Base-by-base conservation (phyloP, 2,888 invertebrate species). In the Sphecodes monilicornis region DNA sequence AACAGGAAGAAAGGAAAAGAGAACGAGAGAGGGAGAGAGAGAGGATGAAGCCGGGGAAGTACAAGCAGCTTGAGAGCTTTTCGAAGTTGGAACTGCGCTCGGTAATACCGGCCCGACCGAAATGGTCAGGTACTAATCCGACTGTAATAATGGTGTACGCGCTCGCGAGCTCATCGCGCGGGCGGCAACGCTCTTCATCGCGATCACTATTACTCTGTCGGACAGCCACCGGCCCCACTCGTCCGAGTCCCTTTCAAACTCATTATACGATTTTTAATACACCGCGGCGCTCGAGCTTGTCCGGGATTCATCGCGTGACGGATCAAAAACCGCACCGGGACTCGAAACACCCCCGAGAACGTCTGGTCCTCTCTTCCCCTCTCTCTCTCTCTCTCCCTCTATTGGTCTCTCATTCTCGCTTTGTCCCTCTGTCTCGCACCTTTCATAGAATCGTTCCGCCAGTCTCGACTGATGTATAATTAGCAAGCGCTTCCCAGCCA, bases 41-140 rank as follows among this genome's bases (percentile, higher is more conserved):
- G 64, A 72, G 46, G 68, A 83, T 78, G 73, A 84, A 78, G 68
- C 72, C 78, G 32, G 13, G 41, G 22, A n/a, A 29, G 68, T 78
- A 41, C 85, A 41, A 86, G 74, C 76, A 76, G 82, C 76, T 85
- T 78, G 78, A 80, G 83, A 82, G 81, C 78, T 90, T 86, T 84
- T 77, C 82, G 84, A 88, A 86, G 79, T 86, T 85, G 73, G 73
- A 80, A 64, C 85, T 74, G 54, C 72, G 79, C 68, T 46, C 64
- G 83, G 79, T 88, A 88, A 89, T 82, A 84, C 74, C 70, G 75
- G 68, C 26, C 82, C 78, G 72, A 75, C 78, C 83, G 80, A 18
- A 80, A 88, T 80, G 84, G 82, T 75, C 86, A 75, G 88, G 85
- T 87, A 76, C 85, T 90, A 90, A 90, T 90, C 89, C 87, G 80